phyloP scores from a whole-genome alignment of 1,140 invertebrate species.

The Lysiphlebus fabarum region DNA sequence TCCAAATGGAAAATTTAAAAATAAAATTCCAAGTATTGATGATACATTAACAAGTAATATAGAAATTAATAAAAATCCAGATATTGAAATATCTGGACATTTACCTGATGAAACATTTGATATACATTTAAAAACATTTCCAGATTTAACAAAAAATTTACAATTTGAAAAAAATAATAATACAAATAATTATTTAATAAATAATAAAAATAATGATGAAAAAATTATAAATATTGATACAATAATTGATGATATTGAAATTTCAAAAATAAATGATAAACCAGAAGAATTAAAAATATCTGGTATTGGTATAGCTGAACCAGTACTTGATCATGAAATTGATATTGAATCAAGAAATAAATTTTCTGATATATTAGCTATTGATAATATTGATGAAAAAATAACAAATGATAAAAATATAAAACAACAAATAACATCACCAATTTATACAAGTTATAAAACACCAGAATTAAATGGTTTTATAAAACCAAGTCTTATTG shows the following conservation, averaged over 20 bases:
- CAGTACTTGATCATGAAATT: slow-evolving; percentile 42
- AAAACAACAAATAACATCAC: slow-evolving; percentile 34
- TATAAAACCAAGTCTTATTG: slow-evolving; percentile 40
- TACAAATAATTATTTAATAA: too few relatives aligned
- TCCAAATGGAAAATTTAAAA: slow-evolving; percentile 46
- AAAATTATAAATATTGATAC: background rate
- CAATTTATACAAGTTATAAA: slow-evolving; percentile 66
- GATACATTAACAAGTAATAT: slow-evolving; percentile 18
- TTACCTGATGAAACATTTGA: slow-evolving; percentile 42
- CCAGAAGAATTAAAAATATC: slow-evolving; percentile 14
- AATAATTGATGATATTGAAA: background rate
- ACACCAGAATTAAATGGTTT: slow-evolving; percentile 57
- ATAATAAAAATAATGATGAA: too few relatives aligned
- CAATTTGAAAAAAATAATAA: too few relatives aligned
- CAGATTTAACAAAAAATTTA: slow-evolving; percentile 20
- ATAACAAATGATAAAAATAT: slow-evolving; percentile 15
- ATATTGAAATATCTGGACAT: slow-evolving; percentile 43
- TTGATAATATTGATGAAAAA: slow-evolving; percentile 21
- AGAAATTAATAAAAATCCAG: slow-evolving; percentile 19
- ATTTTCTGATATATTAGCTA: slow-evolving; percentile 33
- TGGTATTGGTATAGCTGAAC: slow-evolving; percentile 45
- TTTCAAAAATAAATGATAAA: too few relatives aligned
- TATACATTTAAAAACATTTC: slow-evolving; percentile 36
- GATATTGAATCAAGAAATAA: slow-evolving; percentile 43
- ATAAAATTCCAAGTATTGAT: slow-evolving; percentile 34